These are phyloP conservation scores for Tryphoninae sp. DNA, from an alignment of 2,888 invertebrate species.

Conservation along the genomic window DNA sequence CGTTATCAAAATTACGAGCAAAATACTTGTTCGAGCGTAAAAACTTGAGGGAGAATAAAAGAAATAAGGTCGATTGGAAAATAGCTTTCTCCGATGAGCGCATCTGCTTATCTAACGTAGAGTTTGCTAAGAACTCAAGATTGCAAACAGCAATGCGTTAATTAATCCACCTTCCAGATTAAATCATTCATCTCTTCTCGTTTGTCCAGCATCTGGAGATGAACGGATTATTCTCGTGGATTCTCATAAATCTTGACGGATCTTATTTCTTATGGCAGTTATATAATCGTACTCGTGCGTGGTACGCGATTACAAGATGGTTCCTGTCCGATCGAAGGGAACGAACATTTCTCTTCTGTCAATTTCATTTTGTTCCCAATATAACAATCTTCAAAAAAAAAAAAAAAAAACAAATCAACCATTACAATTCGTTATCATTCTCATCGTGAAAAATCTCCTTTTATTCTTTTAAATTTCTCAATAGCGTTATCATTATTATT, in stretches of 20 bases:
- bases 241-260: constrained; percentile 34
- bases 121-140: constrained; percentile 29
- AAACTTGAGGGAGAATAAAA: not conserved
- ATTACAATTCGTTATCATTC: no score
- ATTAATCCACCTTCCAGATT: constrained; percentile 53
- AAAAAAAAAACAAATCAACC: no score
- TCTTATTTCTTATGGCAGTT: not conserved
- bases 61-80: constrained; percentile 17
- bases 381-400: no score
- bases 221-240: constrained; percentile 16
- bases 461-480: no score
- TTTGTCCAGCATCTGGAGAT: constrained; percentile 28
- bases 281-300: not conserved
- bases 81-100: constrained; percentile 40
- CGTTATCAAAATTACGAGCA: not conserved
- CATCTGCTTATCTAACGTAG: constrained; percentile 31
- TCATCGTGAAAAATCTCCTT: no score
- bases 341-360: not conserved
- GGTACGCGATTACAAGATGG: not conserved
- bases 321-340: not conserved
- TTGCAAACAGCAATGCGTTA: constrained; percentile 46
- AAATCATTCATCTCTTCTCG: constrained; percentile 42
- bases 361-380: no score
- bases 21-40: not conserved
- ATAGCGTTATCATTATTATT: no score